Base-by-base conservation (phyloP, 2,888 invertebrate genomes). In the Campopleginae sp. region DNA sequence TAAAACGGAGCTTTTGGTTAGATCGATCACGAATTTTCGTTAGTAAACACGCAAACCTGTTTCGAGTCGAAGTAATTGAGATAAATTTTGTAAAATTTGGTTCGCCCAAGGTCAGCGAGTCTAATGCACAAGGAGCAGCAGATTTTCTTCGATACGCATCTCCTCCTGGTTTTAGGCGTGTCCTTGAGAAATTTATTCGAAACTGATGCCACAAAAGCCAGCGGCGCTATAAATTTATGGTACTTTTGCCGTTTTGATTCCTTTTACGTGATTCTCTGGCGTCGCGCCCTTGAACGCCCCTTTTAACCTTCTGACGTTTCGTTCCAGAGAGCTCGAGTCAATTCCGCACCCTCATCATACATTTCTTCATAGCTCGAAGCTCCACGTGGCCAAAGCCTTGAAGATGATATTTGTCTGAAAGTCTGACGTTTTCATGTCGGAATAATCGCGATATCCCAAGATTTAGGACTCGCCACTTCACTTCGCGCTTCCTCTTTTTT, bases 151-250 rank as follows among this genome's bases (percentile, higher is more conserved):
- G 4, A 65, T 31, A 65, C 61, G 19, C 23, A 63, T 23, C 33
- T 48, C 23, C 7, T 66, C 38, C 10, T 51, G 58, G 31, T 78
- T 61, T 4, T 44, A 46, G 44, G 31, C 51, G 54, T 31, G 80
- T 46, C 74, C 72, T 68, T 68, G 48, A 72, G 66, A 27, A 68
- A 58, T 65, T 71, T 80, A 84, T 84, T 77, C 72, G 33, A 77
- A 48, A 66, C 27, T 61, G 27, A 78, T 44, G 77, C 48, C 58
- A 23, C 17, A 72, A 38, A 38, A 48, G 84, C 80, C 42, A 54
- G 38, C 23, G n/a, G 51, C 17, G 61, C 66, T 72, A 65, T 77
- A 77, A 80, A 84, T 84, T 80, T 74, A 58, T 61, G 66, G 65
- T 65, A 14, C 27, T 58, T 58, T 44, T 71, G 51, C 42, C 44